Percentiles rank a stretch among this genome's conserved stretches.
Conservation (phyloP, 2,888 invertebrate genomes). For the Scaptomyza tumidula region DNA sequence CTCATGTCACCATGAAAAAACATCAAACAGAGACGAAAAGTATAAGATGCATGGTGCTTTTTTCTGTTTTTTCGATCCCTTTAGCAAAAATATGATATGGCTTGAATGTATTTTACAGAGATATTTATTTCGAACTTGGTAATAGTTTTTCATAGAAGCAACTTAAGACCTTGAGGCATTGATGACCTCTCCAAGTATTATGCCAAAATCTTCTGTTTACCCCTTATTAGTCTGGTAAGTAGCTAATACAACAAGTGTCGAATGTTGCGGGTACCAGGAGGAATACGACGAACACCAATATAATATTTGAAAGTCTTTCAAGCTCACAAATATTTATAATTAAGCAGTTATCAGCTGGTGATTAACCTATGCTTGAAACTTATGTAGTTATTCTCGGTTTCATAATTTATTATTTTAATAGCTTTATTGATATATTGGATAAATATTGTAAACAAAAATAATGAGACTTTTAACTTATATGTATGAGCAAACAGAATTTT, state of each 20-base stretch:
- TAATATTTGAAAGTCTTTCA: not conserved
- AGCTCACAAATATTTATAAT: not conserved
- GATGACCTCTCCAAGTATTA: too few species aligned
- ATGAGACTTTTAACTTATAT: conserved; percentile 1
- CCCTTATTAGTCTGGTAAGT: not conserved
- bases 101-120: too few species aligned
- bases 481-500: not conserved
- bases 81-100: too few species aligned
- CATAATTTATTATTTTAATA: not conserved
- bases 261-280: not conserved
- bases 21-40: too few species aligned
- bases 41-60: too few species aligned
- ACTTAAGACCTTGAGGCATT: too few species aligned
- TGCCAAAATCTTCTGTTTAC: too few species aligned
- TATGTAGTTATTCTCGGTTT: not conserved
- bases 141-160: too few species aligned
- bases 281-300: not conserved
- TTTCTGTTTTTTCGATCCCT: too few species aligned
- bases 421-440: conserved; percentile 8
- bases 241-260: not conserved
- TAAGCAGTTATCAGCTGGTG: not conserved
- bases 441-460: not conserved
- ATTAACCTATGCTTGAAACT: not conserved
- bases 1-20: too few species aligned
- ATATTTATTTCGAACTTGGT: too few species aligned